A percentile compares a stretch with the other conserved stretches of the same genome.
These are phyloP conservation scores for Alosa sapidissima DNA, from an alignment of 2,797 vertebrate species.

Conservation along the genomic window DNA sequence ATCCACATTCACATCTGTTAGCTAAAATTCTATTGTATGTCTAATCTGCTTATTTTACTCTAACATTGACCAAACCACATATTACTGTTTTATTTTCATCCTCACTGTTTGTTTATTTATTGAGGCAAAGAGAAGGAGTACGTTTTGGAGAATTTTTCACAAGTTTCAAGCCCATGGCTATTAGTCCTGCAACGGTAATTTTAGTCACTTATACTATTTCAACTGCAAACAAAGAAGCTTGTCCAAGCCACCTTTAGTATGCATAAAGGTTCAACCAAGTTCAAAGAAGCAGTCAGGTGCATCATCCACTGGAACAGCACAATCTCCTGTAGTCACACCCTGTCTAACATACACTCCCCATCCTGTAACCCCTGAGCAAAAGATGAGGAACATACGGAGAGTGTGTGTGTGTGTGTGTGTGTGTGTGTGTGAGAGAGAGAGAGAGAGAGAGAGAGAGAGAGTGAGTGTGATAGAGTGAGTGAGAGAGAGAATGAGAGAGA, in stretches of 20 bases:
- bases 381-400: not conserved
- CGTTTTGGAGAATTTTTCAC: not conserved
- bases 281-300: slow-evolving; percentile 15
- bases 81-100: not conserved
- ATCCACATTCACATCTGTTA: not conserved
- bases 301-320: slow-evolving; percentile 14
- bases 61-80: not conserved
- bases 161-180: not conserved
- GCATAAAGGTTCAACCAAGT: not conserved
- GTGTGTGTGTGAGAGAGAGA: not conserved
- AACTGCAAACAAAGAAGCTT: not conserved
- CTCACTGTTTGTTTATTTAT: not conserved
- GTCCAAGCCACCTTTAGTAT: not conserved
- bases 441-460: not conserved
- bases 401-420: not conserved
- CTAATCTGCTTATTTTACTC: not conserved
- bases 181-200: not conserved
- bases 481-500: not conserved
- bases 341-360: slow-evolving; percentile 9
- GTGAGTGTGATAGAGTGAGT: no score
- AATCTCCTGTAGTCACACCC: slow-evolving; percentile 18
- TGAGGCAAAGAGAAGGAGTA: no score
- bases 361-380: not conserved
- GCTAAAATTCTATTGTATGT: not conserved
- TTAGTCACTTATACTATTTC: not conserved